Evolutionary conservation across 2,797 vertebrate species (phyloP).

Genomic region (Pogoniulus pusillus): DNA sequence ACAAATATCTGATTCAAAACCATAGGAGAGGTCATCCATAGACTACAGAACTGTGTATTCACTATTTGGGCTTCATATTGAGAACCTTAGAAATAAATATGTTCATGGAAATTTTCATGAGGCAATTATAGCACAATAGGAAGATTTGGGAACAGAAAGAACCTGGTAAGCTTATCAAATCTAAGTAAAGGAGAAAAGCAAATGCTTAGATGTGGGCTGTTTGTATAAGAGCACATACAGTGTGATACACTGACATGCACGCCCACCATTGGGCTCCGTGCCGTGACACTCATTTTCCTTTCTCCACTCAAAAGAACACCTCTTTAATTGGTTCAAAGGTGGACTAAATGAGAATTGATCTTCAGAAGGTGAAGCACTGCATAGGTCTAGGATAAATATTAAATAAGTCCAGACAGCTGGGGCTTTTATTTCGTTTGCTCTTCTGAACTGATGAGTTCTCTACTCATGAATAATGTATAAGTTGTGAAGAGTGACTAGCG

Average conservation of each 20-base stretch:
- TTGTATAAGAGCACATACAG: neutral
- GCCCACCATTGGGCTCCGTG: neutral
- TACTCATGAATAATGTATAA: neutral
- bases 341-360: neutral
- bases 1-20: slow-evolving; percentile 58
- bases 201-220: neutral
- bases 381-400: neutral
- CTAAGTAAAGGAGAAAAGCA: neutral
- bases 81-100: neutral
- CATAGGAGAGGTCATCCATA: slow-evolving; percentile 26
- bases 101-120: neutral
- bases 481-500: neutral
- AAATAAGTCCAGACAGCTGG: neutral
- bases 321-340: neutral
- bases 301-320: neutral
- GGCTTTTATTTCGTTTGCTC: neutral
- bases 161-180: neutral
- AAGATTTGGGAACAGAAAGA: neutral
- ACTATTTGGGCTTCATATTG: neutral
- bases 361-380: neutral
- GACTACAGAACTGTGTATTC: slow-evolving; percentile 24
- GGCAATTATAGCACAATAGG: neutral
- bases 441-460: neutral
- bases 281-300: neutral
- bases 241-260: neutral